phyloP scores from a whole-genome alignment of 2,888 invertebrate genomes.

The Limnephilus marmoratus region DNA sequence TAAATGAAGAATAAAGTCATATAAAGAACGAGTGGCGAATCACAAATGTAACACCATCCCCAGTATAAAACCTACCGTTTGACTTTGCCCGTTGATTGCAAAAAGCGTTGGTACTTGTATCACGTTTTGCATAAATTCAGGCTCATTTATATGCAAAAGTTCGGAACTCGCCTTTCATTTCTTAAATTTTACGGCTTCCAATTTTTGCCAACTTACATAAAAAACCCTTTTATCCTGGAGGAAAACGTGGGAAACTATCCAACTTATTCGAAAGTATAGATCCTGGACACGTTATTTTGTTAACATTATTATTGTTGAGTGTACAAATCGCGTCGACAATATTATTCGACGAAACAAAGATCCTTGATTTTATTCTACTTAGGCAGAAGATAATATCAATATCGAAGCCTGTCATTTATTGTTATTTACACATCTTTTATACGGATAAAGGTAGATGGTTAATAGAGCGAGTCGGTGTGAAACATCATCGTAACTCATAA shows the following conservation, averaged over 20 bases:
- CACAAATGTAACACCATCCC: not conserved
- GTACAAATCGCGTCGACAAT: not conserved
- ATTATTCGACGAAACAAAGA: not conserved
- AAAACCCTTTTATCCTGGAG: not conserved
- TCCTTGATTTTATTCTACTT: not conserved
- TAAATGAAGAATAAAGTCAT: no score
- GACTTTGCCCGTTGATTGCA: not conserved
- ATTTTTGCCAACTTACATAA: conserved; percentile 13
- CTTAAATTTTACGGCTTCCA: not conserved
- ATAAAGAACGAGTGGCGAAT: not conserved
- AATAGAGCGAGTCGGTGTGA: not conserved
- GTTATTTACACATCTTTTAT: no score
- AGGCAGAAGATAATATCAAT: not conserved
- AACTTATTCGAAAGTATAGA: not conserved
- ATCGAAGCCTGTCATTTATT: not conserved
- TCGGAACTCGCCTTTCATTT: conserved; percentile 22
- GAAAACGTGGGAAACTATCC: not conserved
- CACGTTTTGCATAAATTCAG: conserved; percentile 20
- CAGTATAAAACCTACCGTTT: not conserved
- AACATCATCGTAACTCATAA: not conserved
- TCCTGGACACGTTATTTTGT: not conserved
- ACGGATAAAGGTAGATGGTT: not conserved
- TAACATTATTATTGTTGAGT: not conserved
- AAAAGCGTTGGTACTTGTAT: not conserved
- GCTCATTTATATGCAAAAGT: conserved; percentile 32